Conservation (phyloP, 2,113 vertebrate species). For the Gallinago paraguaiae region DNA sequence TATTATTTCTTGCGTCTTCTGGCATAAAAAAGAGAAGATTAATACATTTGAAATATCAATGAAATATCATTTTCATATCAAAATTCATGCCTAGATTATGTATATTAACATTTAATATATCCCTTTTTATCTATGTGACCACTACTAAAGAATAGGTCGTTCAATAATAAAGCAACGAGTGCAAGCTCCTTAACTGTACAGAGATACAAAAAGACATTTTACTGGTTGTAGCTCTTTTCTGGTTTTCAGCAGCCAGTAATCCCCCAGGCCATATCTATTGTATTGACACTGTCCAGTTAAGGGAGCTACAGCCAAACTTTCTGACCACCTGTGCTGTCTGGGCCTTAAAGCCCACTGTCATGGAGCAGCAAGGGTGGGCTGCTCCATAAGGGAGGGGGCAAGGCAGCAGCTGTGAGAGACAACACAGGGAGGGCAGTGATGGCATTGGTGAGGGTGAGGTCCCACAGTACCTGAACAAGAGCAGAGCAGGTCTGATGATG, state of each 20-base stretch:
- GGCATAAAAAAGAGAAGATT: neutral
- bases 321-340: neutral
- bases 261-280: neutral
- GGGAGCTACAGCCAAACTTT: neutral
- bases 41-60: neutral
- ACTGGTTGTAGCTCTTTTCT: neutral
- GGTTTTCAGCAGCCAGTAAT: neutral
- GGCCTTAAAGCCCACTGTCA: neutral
- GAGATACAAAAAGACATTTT: neutral
- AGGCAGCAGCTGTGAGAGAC: neutral
- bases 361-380: neutral
- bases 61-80: neutral
- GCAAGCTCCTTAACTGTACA: neutral
- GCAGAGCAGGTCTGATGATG: neutral
- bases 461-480: neutral
- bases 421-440: neutral
- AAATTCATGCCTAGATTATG: neutral
- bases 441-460: neutral
- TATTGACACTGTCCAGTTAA: neutral
- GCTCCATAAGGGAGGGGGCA: neutral
- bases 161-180: neutral
- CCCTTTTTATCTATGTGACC: neutral
- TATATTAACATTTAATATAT: neutral
- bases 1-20: neutral
- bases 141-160: neutral